Conservation (phyloP, 2,113 vertebrate species). For the Ceratotherium simum region DNA sequence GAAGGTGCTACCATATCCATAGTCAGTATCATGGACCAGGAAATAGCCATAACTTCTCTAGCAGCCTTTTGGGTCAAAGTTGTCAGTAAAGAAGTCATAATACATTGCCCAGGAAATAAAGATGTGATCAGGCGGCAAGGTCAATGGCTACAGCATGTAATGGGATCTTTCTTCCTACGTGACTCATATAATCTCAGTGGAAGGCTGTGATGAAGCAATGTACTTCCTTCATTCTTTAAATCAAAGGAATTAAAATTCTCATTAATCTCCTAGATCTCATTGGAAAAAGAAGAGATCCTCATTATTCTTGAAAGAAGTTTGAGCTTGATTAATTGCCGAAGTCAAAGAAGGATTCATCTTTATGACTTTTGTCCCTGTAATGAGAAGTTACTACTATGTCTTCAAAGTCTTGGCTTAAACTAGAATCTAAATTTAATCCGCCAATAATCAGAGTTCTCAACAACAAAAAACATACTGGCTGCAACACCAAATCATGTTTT, state of each 20-base stretch:
- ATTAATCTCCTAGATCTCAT: background rate
- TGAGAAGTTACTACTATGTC: conserved; percentile 27
- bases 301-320: conserved; percentile 11
- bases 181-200: background rate
- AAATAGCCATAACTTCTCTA: background rate
- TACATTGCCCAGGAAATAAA: background rate
- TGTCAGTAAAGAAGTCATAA: background rate
- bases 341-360: background rate
- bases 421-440: conserved; percentile 1
- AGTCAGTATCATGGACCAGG: background rate
- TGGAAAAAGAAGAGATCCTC: background rate
- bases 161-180: background rate
- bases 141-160: background rate
- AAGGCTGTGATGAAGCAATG: background rate
- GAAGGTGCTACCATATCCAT: background rate
- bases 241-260: background rate
- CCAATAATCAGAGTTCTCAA: conserved; percentile 35
- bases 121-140: background rate
- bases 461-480: background rate
- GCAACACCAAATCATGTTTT: background rate
- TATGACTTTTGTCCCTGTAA: background rate
- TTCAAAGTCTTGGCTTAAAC: conserved; percentile 53
- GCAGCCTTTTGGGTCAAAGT: background rate
- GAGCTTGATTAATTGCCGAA: background rate
- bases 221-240: background rate